These are phyloP conservation scores for Phaetusa simplex DNA, from an alignment of 2,113 vertebrate genomes.

Conservation along the genomic window DNA sequence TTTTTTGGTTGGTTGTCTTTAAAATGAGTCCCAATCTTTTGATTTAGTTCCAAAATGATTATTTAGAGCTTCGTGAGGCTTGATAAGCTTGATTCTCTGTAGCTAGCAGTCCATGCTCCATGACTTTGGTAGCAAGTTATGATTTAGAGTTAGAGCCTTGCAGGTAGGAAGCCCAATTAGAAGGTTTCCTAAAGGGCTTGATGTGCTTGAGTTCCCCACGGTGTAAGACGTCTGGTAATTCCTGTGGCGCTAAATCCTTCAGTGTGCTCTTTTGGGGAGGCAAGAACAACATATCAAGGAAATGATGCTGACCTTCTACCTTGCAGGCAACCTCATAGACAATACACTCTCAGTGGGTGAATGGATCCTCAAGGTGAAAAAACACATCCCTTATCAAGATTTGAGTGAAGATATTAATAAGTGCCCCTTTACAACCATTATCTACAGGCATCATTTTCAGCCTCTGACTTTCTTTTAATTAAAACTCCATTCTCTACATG, in stretches of 20 bases:
- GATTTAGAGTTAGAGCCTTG: background rate
- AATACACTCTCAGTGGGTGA: background rate
- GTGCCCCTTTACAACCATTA: background rate
- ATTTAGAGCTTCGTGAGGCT: background rate
- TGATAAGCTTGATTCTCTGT: background rate
- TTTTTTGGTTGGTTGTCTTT: background rate
- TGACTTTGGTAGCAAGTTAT: background rate
- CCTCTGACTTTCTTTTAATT: constrained; percentile 37
- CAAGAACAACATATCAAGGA: background rate
- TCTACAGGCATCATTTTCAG: background rate
- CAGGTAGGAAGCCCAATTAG: constrained; percentile 8
- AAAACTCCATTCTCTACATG: background rate
- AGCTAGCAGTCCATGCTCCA: background rate
- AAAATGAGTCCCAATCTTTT: background rate
- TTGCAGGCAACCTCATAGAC: background rate
- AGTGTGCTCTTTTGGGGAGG: background rate
- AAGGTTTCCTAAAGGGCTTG: background rate
- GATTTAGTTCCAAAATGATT: background rate
- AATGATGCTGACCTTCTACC: constrained; percentile 17
- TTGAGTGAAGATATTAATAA: constrained; percentile 3
- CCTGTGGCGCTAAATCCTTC: background rate
- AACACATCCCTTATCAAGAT: background rate
- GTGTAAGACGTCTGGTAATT: background rate
- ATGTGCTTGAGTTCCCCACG: background rate
- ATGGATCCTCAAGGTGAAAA: background rate